Evolutionary conservation across 2,113 vertebrate genomes (phyloP), one percentile per base, ranked within the genome.

Genomic region (Gymnarchus niloticus): DNA sequence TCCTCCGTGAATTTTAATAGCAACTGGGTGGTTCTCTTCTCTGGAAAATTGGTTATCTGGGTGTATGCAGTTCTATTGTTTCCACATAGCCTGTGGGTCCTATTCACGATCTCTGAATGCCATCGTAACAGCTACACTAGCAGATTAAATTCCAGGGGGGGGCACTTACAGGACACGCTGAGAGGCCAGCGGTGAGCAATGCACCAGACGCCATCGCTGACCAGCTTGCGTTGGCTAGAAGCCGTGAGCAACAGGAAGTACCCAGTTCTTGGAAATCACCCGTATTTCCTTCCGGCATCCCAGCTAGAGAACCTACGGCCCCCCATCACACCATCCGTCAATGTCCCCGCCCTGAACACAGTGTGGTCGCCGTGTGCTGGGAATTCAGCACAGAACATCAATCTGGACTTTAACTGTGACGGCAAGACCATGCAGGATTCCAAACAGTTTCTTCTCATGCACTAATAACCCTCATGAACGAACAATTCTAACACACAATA

Each of bases 401-500:
- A 92, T 92, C 88, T 89, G 86, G 56, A 52, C 69, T 59, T 86
- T 92, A 90, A 93, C 91, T 88, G 89, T 86, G 88, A 86, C 83
- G 86, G 86, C 88, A 69, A 48, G 84, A 52, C n/a, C n/a, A n/a
- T n/a, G n/a, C n/a, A n/a, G n/a, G n/a, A n/a, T n/a, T n/a, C n/a
- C n/a, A n/a, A n/a, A n/a, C n/a, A n/a, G n/a, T n/a, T n/a, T n/a
- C n/a, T n/a, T n/a, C n/a, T n/a, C n/a, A n/a, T n/a, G n/a, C n/a
- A n/a, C n/a, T n/a, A n/a, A n/a, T n/a, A n/a, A n/a, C n/a, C n/a
- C n/a, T n/a, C n/a, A n/a, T n/a, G n/a, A n/a, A n/a, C n/a, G n/a
- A n/a, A n/a, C n/a, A n/a, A n/a, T n/a, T n/a, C n/a, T n/a, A n/a
- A n/a, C n/a, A n/a, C n/a, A n/a, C n/a, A n/a, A n/a, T n/a, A n/a